Conservation (phyloP, 2,113 vertebrate species). For the Helogale parvula region DNA sequence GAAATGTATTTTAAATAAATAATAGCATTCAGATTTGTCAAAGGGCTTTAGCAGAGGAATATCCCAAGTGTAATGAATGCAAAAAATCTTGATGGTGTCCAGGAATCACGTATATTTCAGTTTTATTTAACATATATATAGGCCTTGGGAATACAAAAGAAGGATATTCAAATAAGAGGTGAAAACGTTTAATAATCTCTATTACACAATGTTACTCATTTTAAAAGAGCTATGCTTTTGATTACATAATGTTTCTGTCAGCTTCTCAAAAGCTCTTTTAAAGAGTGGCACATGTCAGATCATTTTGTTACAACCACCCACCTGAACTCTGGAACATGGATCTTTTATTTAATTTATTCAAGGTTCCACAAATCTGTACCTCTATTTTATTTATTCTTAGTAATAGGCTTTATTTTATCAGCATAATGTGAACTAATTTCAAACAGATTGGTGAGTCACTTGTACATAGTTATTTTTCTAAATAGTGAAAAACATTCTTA, state of each 20-base stretch:
- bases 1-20: background rate
- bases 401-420: background rate
- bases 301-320: background rate
- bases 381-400: background rate
- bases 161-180: background rate
- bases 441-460: background rate
- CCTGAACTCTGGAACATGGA: slow-evolving; percentile 16
- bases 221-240: slow-evolving; percentile 7
- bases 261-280: background rate
- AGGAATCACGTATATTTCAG: background rate
- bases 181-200: background rate
- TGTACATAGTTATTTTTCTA: slow-evolving; percentile 42
- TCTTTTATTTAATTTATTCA: slow-evolving; percentile 6
- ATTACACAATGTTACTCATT: slow-evolving; percentile 11
- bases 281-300: slow-evolving; percentile 37
- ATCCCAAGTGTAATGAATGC: background rate
- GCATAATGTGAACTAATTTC: slow-evolving; percentile 38
- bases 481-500: slow-evolving; percentile 9
- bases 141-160: background rate
- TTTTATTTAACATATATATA: background rate
- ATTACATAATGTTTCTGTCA: background rate
- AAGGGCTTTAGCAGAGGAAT: background rate
- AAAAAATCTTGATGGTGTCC: background rate
- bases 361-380: background rate
- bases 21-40: background rate